Percentiles rank a stretch among this genome's conserved stretches.
phyloP scores from a whole-genome alignment of 2,888 invertebrate species.

The Apantesis nais region DNA sequence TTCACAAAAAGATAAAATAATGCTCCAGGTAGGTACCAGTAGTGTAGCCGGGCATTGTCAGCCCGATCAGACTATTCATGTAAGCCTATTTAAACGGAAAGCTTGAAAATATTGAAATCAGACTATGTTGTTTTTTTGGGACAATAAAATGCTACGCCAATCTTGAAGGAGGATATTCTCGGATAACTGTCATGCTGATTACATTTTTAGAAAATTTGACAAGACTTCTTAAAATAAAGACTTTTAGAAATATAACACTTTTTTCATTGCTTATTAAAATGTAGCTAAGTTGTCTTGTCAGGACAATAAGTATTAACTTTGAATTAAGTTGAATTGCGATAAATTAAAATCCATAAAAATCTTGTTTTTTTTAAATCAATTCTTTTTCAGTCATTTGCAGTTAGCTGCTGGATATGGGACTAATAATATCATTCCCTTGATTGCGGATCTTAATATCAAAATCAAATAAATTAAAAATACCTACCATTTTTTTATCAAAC shows the following conservation, averaged over 20 bases:
- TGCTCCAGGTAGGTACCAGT: constrained; percentile 54
- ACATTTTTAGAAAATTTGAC: too few species aligned
- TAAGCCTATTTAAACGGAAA: constrained; percentile 66
- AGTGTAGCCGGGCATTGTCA: constrained; percentile 68
- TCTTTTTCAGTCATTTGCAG: too few species aligned
- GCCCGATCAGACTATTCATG: constrained; percentile 72
- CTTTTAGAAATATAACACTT: background rate
- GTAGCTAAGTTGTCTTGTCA: background rate
- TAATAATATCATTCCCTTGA: too few species aligned
- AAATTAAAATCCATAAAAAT: too few species aligned
- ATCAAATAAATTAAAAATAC: background rate
- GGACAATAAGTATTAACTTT: background rate
- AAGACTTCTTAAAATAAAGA: background rate
- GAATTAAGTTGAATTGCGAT: too few species aligned
- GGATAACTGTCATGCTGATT: constrained; percentile 19
- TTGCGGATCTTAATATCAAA: background rate
- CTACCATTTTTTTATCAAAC: background rate
- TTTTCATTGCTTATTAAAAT: background rate
- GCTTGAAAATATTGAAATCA: constrained; percentile 79
- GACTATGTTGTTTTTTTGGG: constrained; percentile 73
- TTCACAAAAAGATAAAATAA: constrained; percentile 64
- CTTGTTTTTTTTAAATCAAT: too few species aligned
- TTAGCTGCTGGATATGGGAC: too few species aligned
- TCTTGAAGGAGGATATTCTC: constrained; percentile 60
- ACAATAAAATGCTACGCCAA: constrained; percentile 60